Evolutionary conservation across 2,797 vertebrate species (phyloP).

Genomic region (Myotis myotis): DNA sequence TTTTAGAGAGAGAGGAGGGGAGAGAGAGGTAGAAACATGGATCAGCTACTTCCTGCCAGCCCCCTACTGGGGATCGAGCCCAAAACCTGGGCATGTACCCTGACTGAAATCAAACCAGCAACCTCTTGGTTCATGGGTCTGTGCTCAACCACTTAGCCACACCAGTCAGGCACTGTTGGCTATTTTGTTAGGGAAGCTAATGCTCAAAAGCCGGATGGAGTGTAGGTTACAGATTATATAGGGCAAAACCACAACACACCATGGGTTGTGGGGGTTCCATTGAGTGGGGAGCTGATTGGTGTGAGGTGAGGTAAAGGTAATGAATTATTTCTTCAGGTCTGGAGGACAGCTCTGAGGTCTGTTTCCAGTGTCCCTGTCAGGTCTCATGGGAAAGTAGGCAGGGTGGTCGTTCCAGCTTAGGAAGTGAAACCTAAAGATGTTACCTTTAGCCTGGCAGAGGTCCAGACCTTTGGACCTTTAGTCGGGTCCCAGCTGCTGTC

Average conservation of each 20-base stretch:
- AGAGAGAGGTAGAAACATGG: too few species aligned
- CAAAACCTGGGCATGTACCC: too few species aligned
- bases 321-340: not conserved
- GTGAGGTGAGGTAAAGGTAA: not conserved
- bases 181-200: not conserved
- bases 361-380: not conserved
- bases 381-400: not conserved
- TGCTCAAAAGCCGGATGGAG: not conserved
- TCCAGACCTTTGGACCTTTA: not conserved
- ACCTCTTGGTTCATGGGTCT: too few species aligned
- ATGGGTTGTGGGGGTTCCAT: not conserved
- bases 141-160: too few species aligned
- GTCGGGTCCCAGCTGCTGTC: not conserved
- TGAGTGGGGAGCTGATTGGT: not conserved
- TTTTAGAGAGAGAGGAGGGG: too few species aligned
- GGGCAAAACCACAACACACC: not conserved
- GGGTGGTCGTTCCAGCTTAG: too few species aligned
- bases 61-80: too few species aligned
- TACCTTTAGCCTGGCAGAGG: not conserved
- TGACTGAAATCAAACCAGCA: too few species aligned
- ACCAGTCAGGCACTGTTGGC: too few species aligned
- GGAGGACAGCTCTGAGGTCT: not conserved
- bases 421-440: not conserved
- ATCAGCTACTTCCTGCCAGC: too few species aligned
- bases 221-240: not conserved